These are phyloP conservation scores for Thamnophis sirtalis DNA, from an alignment of 2,113 vertebrate species.

Conservation along the genomic window DNA sequence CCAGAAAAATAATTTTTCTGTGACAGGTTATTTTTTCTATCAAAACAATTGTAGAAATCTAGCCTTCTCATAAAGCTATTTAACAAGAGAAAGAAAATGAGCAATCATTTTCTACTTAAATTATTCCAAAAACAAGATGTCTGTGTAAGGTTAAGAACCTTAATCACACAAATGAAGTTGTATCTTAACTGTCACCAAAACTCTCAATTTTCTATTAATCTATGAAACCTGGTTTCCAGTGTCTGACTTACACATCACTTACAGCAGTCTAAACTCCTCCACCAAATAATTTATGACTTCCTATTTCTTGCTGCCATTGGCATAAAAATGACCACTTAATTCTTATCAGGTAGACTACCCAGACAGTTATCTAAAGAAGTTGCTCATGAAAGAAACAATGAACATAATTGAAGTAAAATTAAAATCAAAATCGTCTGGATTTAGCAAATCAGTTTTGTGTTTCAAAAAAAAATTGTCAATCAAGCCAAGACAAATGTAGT, in stretches of 20 bases:
- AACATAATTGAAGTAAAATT: not conserved
- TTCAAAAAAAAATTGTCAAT: not conserved
- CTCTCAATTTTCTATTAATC: not conserved
- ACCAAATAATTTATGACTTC: not conserved
- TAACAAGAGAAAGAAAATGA: not conserved
- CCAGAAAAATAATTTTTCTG: not conserved
- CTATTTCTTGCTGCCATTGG: not conserved
- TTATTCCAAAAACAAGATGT: not conserved
- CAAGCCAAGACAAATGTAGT: accelerated
- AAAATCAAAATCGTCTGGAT: slow-evolving; percentile 13
- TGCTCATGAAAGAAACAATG: slow-evolving; percentile 5
- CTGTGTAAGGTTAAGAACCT: not conserved
- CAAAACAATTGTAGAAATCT: not conserved
- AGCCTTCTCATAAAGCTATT: not conserved
- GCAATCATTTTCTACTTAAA: not conserved
- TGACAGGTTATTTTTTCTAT: not conserved
- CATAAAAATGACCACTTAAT: slow-evolving; percentile 15
- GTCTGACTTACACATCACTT: not conserved
- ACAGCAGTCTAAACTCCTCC: not conserved
- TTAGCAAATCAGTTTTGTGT: not conserved
- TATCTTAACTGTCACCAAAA: not conserved
- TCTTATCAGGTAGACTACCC: slow-evolving; percentile 13
- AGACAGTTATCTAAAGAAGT: slow-evolving; percentile 15
- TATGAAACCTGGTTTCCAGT: not conserved
- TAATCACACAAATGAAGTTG: not conserved